Conservation (phyloP, 2,888 invertebrate species). For the Drosophila monieri region DNA sequence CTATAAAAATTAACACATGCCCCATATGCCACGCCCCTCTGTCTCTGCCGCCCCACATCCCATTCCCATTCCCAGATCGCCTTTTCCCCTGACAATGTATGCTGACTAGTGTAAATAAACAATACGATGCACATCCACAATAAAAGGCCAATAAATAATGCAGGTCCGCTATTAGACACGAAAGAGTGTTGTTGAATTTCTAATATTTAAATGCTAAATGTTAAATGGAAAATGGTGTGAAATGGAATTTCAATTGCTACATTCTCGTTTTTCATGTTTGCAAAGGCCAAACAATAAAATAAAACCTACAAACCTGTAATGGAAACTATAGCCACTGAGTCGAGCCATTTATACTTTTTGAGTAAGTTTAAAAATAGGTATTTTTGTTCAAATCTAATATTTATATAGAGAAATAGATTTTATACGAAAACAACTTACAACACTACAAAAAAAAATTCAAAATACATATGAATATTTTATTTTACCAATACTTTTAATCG, state of each 20-base stretch:
- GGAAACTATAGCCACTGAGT: fast-evolving
- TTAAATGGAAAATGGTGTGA: slow-evolving; percentile 53
- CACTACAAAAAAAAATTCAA: too few species aligned
- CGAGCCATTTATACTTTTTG: neutral
- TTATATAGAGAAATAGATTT: too few species aligned
- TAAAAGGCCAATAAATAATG: slow-evolving; percentile 56
- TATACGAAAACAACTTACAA: too few species aligned
- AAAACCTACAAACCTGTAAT: slow-evolving; percentile 2
- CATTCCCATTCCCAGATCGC: neutral
- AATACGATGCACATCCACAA: slow-evolving; percentile 27
- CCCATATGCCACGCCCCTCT: slow-evolving; percentile 8
- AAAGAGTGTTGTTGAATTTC: slow-evolving; percentile 32
- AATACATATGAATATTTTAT: too few species aligned
- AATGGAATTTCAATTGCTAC: slow-evolving; percentile 49
- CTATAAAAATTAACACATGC: slow-evolving; percentile 65
- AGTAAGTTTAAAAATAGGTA: too few species aligned
- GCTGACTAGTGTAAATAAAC: slow-evolving; percentile 51
- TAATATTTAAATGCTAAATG: slow-evolving; percentile 43
- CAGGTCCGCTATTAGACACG: slow-evolving; percentile 58
- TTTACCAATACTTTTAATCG: too few species aligned
- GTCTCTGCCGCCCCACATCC: neutral
- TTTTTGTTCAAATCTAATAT: too few species aligned
- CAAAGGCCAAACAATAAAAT: slow-evolving; percentile 25
- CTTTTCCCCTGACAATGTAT: slow-evolving; percentile 24
- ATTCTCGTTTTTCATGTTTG: slow-evolving; percentile 33